Base-by-base conservation (phyloP, 2,888 invertebrate genomes). In the Autographa gamma region DNA sequence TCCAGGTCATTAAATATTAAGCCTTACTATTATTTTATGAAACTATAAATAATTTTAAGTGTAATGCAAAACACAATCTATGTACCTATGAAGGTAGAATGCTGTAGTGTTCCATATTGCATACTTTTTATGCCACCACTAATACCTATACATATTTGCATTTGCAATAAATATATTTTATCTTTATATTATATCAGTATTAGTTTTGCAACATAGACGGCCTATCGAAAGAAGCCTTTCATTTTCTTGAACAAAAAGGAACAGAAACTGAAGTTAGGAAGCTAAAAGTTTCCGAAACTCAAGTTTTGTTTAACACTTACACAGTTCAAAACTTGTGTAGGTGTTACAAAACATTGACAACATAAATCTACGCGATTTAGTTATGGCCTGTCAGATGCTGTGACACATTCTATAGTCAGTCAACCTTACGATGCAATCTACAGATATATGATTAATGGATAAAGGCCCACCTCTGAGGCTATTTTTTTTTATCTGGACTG, bases 311-410 rank as follows among this genome's bases (percentile, higher is more conserved):
- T 73, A 52, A 31, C 16, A 18, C 56, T 38, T 11, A 11, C 38
- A 38, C 38, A 38, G n/a, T 64, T 77, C 13, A 13, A 64, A 77
- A 64, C n/a, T 67, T 67, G 25, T 63, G 67, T 60, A 32, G 9
- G 58, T 48, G 43, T 60, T 59, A 18, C 13, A 54, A 38, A 62
- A 60, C 25, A n/a, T 43, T n/a, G 34, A n/a, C 16, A 60, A 8
- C 34, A 18, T 38, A n/a, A 34, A n/a, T n/a, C n/a, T 5, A n/a
- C n/a, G 16, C 18, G 38, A 34, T 34, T 18, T 60, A 38, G 34
- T n/a, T 34, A 38, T 60, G 48, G 48, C n/a, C 48, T 48, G 48
- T n/a, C 48, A n/a, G 48, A n/a, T 48, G 6, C 48, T 7, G 48
- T 48, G 48, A 48, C 48, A 48, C 48, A 48, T 48, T 48, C 48